Percentiles rank a stretch among this genome's conserved stretches.
Evolutionary conservation across 2,797 vertebrate genomes (phyloP).

Genomic region (Cuniculus paca): DNA sequence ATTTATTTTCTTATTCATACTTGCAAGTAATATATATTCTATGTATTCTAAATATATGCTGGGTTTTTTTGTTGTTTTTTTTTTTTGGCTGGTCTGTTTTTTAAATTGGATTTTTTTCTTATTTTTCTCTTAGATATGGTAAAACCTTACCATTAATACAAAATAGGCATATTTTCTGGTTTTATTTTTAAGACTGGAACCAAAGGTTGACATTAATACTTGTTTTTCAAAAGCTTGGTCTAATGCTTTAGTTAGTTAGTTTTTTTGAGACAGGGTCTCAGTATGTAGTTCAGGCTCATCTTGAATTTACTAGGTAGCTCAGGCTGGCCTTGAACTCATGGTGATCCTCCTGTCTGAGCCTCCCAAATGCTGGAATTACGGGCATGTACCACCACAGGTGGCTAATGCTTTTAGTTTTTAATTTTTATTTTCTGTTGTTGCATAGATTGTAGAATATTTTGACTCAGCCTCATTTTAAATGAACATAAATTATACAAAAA

Average conservation of each 20-base stretch:
- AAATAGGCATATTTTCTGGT: not conserved
- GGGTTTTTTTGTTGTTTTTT: not conserved
- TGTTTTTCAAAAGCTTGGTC: not conserved
- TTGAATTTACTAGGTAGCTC: not conserved
- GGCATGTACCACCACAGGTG: not conserved
- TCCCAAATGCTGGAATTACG: not conserved
- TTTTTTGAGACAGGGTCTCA: not conserved
- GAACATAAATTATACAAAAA: conserved; percentile 12
- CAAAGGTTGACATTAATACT: conserved; percentile 15
- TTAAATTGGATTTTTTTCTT: not conserved
- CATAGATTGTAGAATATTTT: not conserved
- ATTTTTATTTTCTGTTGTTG: not conserved
- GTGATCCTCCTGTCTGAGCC: not conserved
- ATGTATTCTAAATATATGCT: not conserved
- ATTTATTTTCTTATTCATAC: not conserved
- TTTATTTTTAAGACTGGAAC: not conserved
- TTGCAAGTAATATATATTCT: not conserved
- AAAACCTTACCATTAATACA: not conserved
- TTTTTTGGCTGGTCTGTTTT: not conserved
- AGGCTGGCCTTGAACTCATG: not conserved
- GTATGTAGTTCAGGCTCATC: not conserved
- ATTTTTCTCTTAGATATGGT: not conserved
- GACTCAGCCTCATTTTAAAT: conserved; percentile 32
- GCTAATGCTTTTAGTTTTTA: not conserved
- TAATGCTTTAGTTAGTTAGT: not conserved